These are phyloP conservation scores for Melanotaenia nigrans DNA, from an alignment of 2,797 vertebrate genomes.

Conservation along the genomic window DNA sequence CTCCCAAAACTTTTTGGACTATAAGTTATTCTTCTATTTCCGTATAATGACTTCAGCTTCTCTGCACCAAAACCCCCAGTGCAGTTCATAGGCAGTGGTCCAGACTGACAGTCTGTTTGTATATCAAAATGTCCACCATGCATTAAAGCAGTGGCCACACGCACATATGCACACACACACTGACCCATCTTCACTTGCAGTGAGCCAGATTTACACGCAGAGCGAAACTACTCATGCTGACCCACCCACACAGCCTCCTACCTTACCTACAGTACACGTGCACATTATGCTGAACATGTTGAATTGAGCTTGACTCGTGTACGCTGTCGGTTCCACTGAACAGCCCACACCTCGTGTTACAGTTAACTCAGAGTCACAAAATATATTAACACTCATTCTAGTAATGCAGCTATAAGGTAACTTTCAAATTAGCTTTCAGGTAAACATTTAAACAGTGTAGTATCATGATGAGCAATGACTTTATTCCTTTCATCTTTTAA, in stretches of 20 bases:
- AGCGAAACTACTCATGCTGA: slow-evolving; percentile 27
- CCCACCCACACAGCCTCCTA: slow-evolving; percentile 44
- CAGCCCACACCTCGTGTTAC: slow-evolving; percentile 27
- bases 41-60: slow-evolving; percentile 31
- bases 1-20: slow-evolving; percentile 53
- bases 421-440: no score
- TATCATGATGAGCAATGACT: no score
- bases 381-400: slow-evolving; percentile 28
- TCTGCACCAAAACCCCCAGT: slow-evolving; percentile 29
- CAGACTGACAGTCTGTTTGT: slow-evolving; percentile 45
- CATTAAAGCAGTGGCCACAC: slow-evolving; percentile 23
- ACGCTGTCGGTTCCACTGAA: slow-evolving; percentile 27
- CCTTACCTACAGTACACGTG: slow-evolving; percentile 9
- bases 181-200: slow-evolving; percentile 34
- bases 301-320: slow-evolving; percentile 30
- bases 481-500: no score
- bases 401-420: background rate
- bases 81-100: slow-evolving; percentile 10
- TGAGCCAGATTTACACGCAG: slow-evolving; percentile 24
- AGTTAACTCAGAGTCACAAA: slow-evolving; percentile 33
- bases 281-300: slow-evolving; percentile 1
- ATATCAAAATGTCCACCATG: slow-evolving; percentile 24
- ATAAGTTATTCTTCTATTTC: slow-evolving; percentile 34
- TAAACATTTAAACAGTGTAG: no score
- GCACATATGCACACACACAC: slow-evolving; percentile 30